Conservation (phyloP, 2,888 invertebrate genomes). For the Beris morrisii region DNA sequence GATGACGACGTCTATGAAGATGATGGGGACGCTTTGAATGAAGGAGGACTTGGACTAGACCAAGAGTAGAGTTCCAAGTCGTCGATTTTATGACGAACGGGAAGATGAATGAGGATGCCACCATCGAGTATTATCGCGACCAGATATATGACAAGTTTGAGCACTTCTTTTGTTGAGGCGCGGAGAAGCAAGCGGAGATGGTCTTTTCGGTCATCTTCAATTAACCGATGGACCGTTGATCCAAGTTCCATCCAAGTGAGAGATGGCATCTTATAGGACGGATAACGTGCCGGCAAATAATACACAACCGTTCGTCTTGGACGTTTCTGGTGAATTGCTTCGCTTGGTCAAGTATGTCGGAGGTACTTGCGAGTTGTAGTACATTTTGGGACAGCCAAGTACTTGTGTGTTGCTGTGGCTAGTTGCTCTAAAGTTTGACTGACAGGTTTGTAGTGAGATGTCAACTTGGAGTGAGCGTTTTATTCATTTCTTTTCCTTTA, state of each 20-base stretch:
- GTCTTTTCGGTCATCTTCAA: no score
- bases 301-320: not conserved
- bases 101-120: no score
- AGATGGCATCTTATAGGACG: not conserved
- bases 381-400: not conserved
- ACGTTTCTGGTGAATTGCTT: not conserved
- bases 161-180: not conserved
- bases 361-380: not conserved
- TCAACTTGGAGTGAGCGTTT: constrained; percentile 21
- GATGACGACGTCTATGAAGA: constrained; percentile 6
- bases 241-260: not conserved
- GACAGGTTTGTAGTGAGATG: constrained; percentile 22
- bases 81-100: no score
- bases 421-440: constrained; percentile 2
- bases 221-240: not conserved
- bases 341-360: not conserved
- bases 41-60: not conserved
- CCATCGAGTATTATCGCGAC: no score
- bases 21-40: not conserved
- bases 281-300: not conserved
- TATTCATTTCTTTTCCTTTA: no score
- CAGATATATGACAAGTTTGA: no score
- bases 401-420: constrained; percentile 1
- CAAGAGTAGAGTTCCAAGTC: no score
- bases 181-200: not conserved